A percentile compares a stretch with the other conserved stretches of the same genome.
phyloP scores from a whole-genome alignment of 1,140 invertebrate genomes.

The Drosophila sproati region DNA sequence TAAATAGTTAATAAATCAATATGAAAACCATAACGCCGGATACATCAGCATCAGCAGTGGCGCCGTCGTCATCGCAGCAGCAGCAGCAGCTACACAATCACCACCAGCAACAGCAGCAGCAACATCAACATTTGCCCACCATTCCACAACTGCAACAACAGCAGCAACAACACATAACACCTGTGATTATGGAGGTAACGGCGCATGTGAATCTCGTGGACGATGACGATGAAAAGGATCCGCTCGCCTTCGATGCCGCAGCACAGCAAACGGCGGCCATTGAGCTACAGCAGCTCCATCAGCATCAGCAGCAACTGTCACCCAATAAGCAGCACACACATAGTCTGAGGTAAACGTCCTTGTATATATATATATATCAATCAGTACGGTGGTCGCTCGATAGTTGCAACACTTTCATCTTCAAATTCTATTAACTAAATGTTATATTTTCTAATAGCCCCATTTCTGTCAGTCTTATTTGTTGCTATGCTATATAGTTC shows the following conservation, averaged over 20 bases:
- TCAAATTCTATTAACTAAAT: too few species aligned
- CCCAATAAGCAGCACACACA: constrained; percentile 80
- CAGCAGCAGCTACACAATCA: constrained; percentile 44
- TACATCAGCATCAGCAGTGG: constrained; percentile 44
- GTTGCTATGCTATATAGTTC: too few species aligned
- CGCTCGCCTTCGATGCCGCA: constrained; percentile 69
- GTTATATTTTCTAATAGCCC: too few species aligned
- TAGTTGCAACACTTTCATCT: too few species aligned
- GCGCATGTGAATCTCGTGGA: constrained; percentile 80
- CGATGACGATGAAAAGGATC: constrained; percentile 81
- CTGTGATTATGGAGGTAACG: constrained; percentile 69
- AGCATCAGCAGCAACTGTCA: constrained; percentile 29
- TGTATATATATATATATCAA: too few species aligned
- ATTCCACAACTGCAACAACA: constrained; percentile 41
- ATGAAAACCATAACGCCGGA: constrained; percentile 79
- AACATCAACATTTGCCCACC: constrained; percentile 45
- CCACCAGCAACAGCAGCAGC: constrained; percentile 30
- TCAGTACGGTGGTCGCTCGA: neutral
- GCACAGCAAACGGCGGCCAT: constrained; percentile 30
- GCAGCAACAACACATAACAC: constrained; percentile 45
- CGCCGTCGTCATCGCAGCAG: constrained; percentile 50
- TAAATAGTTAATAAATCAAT: constrained; percentile 45
- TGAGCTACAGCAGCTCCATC: constrained; percentile 17
- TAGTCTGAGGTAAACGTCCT: constrained; percentile 65
- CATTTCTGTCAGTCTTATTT: too few species aligned